Conservation (phyloP, 2,888 invertebrate genomes). For the Maniola hyperantus region DNA sequence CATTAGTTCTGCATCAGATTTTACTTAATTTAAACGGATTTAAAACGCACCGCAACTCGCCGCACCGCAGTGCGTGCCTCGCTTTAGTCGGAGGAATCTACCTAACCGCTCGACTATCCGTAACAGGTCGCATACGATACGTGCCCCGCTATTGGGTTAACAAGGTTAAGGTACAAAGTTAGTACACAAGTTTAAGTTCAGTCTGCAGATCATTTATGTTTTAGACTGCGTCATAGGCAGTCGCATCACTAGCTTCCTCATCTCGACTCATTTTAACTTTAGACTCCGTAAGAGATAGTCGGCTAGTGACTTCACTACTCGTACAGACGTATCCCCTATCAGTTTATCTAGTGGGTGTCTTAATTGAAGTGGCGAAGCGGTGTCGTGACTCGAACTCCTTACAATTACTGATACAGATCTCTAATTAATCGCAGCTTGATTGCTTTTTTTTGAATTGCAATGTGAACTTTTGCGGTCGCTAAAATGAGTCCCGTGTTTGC, state of each 20-base stretch:
- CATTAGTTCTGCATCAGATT: no score
- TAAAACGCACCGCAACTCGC: no score
- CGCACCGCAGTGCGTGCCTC: no score
- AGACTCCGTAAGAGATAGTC: constrained; percentile 54
- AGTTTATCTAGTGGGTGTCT: constrained; percentile 50
- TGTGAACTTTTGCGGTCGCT: constrained; percentile 26
- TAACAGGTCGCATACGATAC: no score
- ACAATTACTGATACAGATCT: constrained; percentile 77
- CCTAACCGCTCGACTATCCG: no score
- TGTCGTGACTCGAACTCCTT: constrained; percentile 67
- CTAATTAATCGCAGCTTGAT: constrained; percentile 64
- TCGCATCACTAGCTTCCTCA: constrained; percentile 50
- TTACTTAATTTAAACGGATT: no score
- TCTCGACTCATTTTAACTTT: constrained; percentile 54
- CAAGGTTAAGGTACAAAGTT: neutral
- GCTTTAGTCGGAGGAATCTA: no score
- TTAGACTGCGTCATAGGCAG: constrained; percentile 39
- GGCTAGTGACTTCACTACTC: constrained; percentile 28
- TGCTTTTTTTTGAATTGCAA: constrained; percentile 51
- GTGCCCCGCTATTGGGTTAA: no score
- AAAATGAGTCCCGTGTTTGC: constrained; percentile 37
- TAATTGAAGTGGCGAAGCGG: constrained; percentile 64
- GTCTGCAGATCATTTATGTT: neutral
- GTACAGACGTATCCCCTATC: neutral
- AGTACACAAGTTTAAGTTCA: neutral